A percentile compares a stretch with the other conserved stretches of the same genome.
These are phyloP conservation scores for Sebastes wilsoni DNA, from an alignment of 2,797 vertebrate genomes.

Conservation along the genomic window DNA sequence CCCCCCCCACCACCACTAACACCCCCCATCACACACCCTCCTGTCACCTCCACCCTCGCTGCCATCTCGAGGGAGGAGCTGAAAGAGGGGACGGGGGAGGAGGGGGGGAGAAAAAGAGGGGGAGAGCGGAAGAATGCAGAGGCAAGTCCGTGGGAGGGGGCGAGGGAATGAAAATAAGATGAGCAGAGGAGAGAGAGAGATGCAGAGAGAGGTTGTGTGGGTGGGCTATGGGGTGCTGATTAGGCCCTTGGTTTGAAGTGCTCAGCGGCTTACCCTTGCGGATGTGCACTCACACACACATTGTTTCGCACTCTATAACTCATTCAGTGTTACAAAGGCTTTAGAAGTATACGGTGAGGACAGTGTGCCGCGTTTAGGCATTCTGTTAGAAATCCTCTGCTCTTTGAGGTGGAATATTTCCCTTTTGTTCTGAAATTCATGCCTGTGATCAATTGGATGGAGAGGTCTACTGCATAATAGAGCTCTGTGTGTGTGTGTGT, in stretches of 20 bases:
- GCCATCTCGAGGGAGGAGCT: constrained; percentile 42
- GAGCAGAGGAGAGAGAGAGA: constrained; percentile 44
- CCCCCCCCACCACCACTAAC: not conserved
- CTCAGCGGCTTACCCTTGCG: constrained; percentile 57
- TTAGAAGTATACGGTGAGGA: constrained; percentile 58
- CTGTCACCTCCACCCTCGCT: not conserved
- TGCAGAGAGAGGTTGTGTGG: constrained; percentile 64
- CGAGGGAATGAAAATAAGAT: constrained; percentile 54
- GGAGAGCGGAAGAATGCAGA: constrained; percentile 32
- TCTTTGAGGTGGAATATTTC: constrained; percentile 74
- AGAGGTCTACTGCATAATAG: constrained; percentile 58
- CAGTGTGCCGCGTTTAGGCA: constrained; percentile 50
- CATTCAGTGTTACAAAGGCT: constrained; percentile 62
- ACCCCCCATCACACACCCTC: not conserved
- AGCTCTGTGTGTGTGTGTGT: constrained; percentile 26
- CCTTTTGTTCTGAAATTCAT: constrained; percentile 73
- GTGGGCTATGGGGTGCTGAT: constrained; percentile 77
- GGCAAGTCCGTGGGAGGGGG: constrained; percentile 39
- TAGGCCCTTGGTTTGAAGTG: constrained; percentile 77
- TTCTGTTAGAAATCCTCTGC: constrained; percentile 70
- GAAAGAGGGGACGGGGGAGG: not conserved
- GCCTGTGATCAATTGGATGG: constrained; percentile 65
- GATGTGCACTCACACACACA: constrained; percentile 26
- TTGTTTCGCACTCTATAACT: constrained; percentile 54
- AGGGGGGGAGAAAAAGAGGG: not conserved